phyloP scores from a whole-genome alignment of 2,888 invertebrate genomes.

The Elegia similella region DNA sequence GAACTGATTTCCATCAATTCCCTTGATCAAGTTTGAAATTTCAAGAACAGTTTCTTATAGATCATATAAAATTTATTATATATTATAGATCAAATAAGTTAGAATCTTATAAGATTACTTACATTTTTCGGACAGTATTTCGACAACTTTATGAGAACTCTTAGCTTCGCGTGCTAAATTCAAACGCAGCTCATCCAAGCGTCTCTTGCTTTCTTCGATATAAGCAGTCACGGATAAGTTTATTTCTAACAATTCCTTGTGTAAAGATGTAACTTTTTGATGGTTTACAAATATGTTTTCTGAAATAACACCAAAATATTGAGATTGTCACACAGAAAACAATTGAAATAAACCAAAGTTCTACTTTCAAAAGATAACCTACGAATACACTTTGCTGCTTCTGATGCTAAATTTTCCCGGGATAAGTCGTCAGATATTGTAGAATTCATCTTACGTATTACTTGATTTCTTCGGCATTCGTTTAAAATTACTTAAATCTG shows the following conservation, averaged over 20 bases:
- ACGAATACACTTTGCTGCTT: slow-evolving; percentile 66
- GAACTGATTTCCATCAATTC: too few species aligned
- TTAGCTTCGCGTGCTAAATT: slow-evolving; percentile 59
- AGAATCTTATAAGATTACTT: slow-evolving; percentile 30
- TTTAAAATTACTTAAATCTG: slow-evolving; percentile 25
- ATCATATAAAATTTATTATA: too few species aligned
- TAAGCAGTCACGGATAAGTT: slow-evolving; percentile 71
- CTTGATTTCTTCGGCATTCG: slow-evolving; percentile 40
- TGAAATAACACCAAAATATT: slow-evolving; percentile 46
- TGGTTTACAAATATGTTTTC: slow-evolving; percentile 64
- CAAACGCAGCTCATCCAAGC: slow-evolving; percentile 51
- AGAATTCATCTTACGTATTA: slow-evolving; percentile 72
- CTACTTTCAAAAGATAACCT: slow-evolving; percentile 71
- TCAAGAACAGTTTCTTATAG: too few species aligned
- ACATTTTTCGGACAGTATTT: slow-evolving; percentile 63
- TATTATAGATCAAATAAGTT: too few species aligned
- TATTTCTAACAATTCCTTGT: slow-evolving; percentile 68
- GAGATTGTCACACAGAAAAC: slow-evolving; percentile 26
- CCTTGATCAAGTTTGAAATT: too few species aligned
- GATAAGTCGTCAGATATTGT: slow-evolving; percentile 63
- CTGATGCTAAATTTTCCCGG: slow-evolving; percentile 62
- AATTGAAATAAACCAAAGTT: slow-evolving; percentile 35
- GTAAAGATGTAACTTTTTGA: slow-evolving; percentile 55
- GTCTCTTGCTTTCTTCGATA: slow-evolving; percentile 65
- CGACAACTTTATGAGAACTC: slow-evolving; percentile 62